Percentiles rank a stretch among this genome's conserved stretches.
These are phyloP conservation scores for Lasiurus cinereus DNA, from an alignment of 2,113 vertebrate genomes.

Conservation along the genomic window DNA sequence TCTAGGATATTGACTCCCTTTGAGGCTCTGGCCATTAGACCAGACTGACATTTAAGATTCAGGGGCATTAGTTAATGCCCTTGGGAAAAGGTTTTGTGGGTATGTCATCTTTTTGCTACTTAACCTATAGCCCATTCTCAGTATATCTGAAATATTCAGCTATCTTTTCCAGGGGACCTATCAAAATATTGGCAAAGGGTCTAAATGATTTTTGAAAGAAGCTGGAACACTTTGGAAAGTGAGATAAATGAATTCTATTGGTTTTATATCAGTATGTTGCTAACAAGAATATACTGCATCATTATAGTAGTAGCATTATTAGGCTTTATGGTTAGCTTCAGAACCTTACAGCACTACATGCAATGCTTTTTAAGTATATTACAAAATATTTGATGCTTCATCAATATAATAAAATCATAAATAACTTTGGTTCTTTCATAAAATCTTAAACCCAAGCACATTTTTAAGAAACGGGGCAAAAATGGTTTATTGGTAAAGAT, in stretches of 20 bases:
- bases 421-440: not conserved
- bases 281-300: not conserved
- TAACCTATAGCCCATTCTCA: not conserved
- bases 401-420: not conserved
- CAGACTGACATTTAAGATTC: not conserved
- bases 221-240: not conserved
- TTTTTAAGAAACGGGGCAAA: not conserved
- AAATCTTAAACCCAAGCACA: conserved; percentile 28
- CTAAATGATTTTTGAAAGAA: conserved; percentile 29
- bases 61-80: not conserved
- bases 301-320: not conserved
- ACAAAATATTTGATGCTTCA: not conserved
- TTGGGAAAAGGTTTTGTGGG: not conserved
- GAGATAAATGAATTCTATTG: not conserved
- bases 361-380: not conserved
- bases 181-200: not conserved
- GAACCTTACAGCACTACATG: not conserved
- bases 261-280: not conserved
- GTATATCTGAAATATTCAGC: not conserved
- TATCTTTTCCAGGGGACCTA: not conserved
- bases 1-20: not conserved
- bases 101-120: not conserved
- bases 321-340: not conserved
- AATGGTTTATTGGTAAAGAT: not conserved
- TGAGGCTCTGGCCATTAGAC: not conserved